Base-by-base conservation (phyloP, 1,140 invertebrate species). In the Meloidogyne floridensis region DNA sequence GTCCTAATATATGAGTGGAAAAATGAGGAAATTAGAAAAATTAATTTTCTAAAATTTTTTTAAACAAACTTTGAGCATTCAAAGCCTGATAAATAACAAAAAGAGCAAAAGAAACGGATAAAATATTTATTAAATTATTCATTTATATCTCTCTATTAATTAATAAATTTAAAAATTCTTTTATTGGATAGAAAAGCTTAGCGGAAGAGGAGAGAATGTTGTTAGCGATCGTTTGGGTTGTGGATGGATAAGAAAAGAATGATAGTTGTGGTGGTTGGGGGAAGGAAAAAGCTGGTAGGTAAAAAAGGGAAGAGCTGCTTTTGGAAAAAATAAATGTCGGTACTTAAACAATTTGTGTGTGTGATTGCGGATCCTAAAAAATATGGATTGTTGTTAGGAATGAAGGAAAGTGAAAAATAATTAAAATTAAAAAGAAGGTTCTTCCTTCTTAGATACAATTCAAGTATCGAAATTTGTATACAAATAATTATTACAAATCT, bases 1-100 rank as follows among this genome's bases (percentile, higher is more conserved):
- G 87, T 53, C 87, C 80, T 85, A 42, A 7, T 54, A 42, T n/a
- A 6, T n/a, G 13, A 32, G 32, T 20, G 32, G 32, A 32, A 32
- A 32, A 32, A 32, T 32, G 32, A 1, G 1, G 32, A 1, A 32
- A 32, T 32, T 32, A 32, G 32, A 32, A 32, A 32, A 32, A 32
- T 32, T 32, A 32, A 32, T 32, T 32, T 32, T 32, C 32, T 32
- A 32, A 32, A 32, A 32, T 32, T 32, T 32, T 32, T 32, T 32
- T 32, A 32, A 42, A 15, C 11, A 15, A 65, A 77, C 75, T 65
- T 79, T 79, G 77, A 18, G 77, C 77, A 79, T 79, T 72, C 65
- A 72, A 43, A 9, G 65, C 4, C 4, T 53, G 77, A 72, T 53
- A 79, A 65, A 79, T 65, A 51, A 43, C 9, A 8, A 74, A n/a